These are phyloP conservation scores for Papilio polytes DNA, from an alignment of 1,140 invertebrate species.

Conservation along the genomic window DNA sequence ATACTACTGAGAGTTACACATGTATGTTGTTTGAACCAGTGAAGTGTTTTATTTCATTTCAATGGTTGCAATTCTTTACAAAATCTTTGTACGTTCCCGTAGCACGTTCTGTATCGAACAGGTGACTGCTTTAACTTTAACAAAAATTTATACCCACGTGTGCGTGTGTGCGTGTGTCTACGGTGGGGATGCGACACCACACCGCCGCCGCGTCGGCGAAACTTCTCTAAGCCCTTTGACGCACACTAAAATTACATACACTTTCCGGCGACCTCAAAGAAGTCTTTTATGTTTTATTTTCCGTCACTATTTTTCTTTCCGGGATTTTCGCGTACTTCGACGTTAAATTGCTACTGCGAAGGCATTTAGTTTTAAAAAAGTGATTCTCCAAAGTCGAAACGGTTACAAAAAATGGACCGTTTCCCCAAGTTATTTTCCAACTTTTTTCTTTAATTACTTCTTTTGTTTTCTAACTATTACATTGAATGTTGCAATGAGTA, in stretches of 20 bases:
- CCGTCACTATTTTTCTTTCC: slow-evolving; percentile 33
- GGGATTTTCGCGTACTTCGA: slow-evolving; percentile 4
- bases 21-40: background rate
- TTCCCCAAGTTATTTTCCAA: background rate
- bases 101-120: background rate
- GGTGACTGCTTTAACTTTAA: background rate
- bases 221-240: slow-evolving; percentile 37
- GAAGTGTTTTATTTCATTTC: slow-evolving; percentile 3
- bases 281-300: slow-evolving; percentile 27
- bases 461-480: slow-evolving; percentile 15
- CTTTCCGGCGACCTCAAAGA: slow-evolving; percentile 33
- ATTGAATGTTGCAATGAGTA: slow-evolving; percentile 31
- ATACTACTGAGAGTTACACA: background rate
- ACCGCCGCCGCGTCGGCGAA: background rate
- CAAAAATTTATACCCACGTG: background rate
- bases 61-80: background rate
- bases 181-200: background rate
- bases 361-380: background rate
- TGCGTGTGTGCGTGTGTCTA: background rate
- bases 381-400: background rate
- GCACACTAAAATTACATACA: slow-evolving; percentile 35
- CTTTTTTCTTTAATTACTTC: slow-evolving; percentile 16
- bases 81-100: background rate
- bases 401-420: background rate
- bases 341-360: slow-evolving; percentile 21